Conservation (phyloP, 2,797 vertebrate genomes). For the Synanceia verrucosa region DNA sequence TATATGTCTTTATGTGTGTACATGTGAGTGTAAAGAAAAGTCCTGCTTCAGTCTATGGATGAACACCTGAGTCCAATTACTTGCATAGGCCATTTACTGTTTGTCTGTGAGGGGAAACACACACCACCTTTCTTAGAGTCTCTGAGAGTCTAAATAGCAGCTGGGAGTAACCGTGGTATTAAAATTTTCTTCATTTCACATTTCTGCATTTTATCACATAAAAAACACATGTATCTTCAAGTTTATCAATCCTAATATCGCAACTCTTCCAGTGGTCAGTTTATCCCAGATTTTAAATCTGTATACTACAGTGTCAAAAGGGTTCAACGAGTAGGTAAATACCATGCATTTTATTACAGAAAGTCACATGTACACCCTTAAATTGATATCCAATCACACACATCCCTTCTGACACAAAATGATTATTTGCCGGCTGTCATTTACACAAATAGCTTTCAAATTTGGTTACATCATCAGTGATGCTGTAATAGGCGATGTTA, state of each 20-base stretch:
- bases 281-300: neutral
- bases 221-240: neutral
- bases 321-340: neutral
- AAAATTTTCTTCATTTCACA: neutral
- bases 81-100: conserved; percentile 19
- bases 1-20: neutral
- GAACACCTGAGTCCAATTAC: conserved; percentile 48
- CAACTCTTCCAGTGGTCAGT: neutral
- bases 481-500: neutral
- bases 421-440: neutral
- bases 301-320: neutral
- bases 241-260: neutral
- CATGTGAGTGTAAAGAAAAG: neutral
- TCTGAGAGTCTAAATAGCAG: neutral
- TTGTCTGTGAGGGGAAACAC: neutral
- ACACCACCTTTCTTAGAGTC: neutral
- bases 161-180: neutral
- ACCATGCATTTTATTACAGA: neutral
- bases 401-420: neutral
- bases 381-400: neutral
- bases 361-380: neutral
- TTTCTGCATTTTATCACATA: neutral
- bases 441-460: neutral
- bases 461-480: neutral
- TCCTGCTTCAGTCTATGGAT: conserved; percentile 9